phyloP scores from a whole-genome alignment of 1,140 invertebrate species.

The Drosophila bocki region DNA sequence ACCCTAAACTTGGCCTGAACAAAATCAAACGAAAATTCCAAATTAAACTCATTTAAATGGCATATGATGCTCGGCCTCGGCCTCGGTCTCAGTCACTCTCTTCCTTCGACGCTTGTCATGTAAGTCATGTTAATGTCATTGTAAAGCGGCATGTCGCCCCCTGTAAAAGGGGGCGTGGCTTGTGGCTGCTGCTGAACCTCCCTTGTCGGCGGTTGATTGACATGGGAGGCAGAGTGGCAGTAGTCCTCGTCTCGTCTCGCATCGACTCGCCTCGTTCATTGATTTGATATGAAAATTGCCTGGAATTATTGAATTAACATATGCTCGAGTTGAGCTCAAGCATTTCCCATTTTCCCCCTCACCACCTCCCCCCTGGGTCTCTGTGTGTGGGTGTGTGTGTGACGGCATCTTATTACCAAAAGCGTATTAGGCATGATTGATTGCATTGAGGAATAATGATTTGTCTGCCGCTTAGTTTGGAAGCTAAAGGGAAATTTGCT shows the following conservation, averaged over 20 bases:
- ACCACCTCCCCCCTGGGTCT: neutral
- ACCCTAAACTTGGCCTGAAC: conserved; percentile 42
- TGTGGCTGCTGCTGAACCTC: conserved; percentile 5
- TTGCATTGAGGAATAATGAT: conserved; percentile 82
- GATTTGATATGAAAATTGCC: conserved; percentile 84
- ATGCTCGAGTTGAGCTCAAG: conserved; percentile 78
- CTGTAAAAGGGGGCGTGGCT: conserved; percentile 13
- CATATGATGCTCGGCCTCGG: conserved; percentile 33
- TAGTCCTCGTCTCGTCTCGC: conserved; percentile 11
- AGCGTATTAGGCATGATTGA: conserved; percentile 83
- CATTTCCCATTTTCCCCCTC: conserved; percentile 50
- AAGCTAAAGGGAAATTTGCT: conserved; percentile 24
- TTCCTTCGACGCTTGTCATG: conserved; percentile 41
- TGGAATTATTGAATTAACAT: conserved; percentile 84
- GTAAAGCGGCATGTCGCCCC: conserved; percentile 33
- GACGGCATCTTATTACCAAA: conserved; percentile 80
- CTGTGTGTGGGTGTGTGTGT: conserved; percentile 29
- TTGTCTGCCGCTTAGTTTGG: conserved; percentile 62
- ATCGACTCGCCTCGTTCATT: conserved; percentile 40
- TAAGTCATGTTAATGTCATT: conserved; percentile 70
- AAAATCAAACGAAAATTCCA: conserved; percentile 81
- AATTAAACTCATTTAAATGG: conserved; percentile 80
- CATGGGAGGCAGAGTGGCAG: conserved; percentile 34
- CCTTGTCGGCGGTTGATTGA: conserved; percentile 68
- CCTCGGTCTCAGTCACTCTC: conserved; percentile 3